A percentile compares a stretch with the other conserved stretches of the same genome.
Evolutionary conservation across 1,140 invertebrate genomes (phyloP).

Genomic region (Apocrypta bakeri): DNA sequence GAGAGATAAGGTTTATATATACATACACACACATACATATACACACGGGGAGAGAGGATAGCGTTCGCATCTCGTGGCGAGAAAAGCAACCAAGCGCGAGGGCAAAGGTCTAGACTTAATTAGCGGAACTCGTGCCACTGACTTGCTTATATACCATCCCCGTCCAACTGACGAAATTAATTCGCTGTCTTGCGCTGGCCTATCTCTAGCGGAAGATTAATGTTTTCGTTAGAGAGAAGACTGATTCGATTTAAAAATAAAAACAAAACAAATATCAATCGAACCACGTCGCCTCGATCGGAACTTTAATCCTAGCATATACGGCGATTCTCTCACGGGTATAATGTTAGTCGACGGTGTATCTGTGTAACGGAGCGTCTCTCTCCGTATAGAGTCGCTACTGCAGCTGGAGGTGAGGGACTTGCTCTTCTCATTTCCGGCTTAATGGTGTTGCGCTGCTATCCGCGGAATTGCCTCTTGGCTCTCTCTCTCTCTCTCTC

Average conservation of each 20-base stretch:
- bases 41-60: not conserved
- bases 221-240: too few species aligned
- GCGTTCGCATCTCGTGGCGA: too few species aligned
- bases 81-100: not conserved
- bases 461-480: conserved; percentile 24
- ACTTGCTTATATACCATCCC: not conserved
- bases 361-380: too few species aligned
- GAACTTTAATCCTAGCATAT: too few species aligned
- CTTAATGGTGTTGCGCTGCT: not conserved
- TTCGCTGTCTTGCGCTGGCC: not conserved
- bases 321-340: too few species aligned
- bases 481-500: not conserved
- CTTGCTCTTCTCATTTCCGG: conserved; percentile 31
- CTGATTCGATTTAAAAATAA: too few species aligned
- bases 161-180: not conserved
- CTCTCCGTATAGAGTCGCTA: too few species aligned
- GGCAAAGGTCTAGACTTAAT: conserved; percentile 21
- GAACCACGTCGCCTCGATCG: too few species aligned
- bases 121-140: not conserved
- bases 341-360: too few species aligned
- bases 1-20: too few species aligned
- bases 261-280: too few species aligned
- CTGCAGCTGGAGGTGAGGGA: conserved; percentile 8
- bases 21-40: not conserved
- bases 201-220: too few species aligned